These are phyloP conservation scores for Littorina saxatilis DNA, from an alignment of 1,140 invertebrate species.

Conservation along the genomic window DNA sequence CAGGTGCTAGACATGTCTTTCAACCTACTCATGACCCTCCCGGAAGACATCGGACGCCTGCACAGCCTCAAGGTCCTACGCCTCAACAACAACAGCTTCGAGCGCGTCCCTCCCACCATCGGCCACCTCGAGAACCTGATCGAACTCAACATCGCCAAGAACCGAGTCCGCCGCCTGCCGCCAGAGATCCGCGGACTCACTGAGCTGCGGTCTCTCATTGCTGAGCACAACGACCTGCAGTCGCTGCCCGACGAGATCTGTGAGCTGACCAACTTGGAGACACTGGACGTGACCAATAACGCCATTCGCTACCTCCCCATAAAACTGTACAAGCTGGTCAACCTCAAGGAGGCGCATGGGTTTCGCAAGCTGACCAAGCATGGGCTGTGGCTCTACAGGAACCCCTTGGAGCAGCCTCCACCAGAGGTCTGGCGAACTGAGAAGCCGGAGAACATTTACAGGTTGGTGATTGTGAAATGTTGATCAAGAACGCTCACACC, in stretches of 20 bases:
- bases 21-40: slow-evolving; percentile 66
- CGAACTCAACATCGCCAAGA: slow-evolving; percentile 64
- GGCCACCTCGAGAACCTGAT: slow-evolving; percentile 60
- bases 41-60: slow-evolving; percentile 67
- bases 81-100: slow-evolving; percentile 68
- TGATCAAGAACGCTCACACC: no score
- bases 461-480: no score
- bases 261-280: slow-evolving; percentile 66
- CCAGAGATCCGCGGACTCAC: slow-evolving; percentile 63
- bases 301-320: slow-evolving; percentile 66
- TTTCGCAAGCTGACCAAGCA: slow-evolving; percentile 68
- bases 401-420: slow-evolving; percentile 72
- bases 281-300: slow-evolving; percentile 72
- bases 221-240: slow-evolving; percentile 67
- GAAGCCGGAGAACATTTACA: slow-evolving; percentile 70
- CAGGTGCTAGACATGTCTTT: slow-evolving; percentile 69
- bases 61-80: slow-evolving; percentile 64
- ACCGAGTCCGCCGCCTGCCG: slow-evolving; percentile 65
- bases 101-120: slow-evolving; percentile 64
- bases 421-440: slow-evolving; percentile 72
- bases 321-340: slow-evolving; percentile 65
- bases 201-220: slow-evolving; percentile 58
- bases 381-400: slow-evolving; percentile 75
- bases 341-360: slow-evolving; percentile 67
- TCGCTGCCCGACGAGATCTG: slow-evolving; percentile 69